Conservation (phyloP, 2,113 vertebrate species). For the Pterocles burchelli region DNA sequence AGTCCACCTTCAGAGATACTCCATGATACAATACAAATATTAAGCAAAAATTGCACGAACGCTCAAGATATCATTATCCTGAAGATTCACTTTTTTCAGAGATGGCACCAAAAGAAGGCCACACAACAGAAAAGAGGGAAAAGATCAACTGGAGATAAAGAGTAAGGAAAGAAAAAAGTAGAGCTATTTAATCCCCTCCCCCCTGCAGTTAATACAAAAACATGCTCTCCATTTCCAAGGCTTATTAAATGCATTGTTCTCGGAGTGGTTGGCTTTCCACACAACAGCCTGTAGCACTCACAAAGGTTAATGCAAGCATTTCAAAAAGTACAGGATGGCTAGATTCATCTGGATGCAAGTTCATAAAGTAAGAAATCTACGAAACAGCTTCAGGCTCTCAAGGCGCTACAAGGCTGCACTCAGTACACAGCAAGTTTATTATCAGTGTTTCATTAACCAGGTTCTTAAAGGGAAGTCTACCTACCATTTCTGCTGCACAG, state of each 20-base stretch:
- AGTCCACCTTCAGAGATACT: background rate
- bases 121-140: background rate
- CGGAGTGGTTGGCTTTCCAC: background rate
- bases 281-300: background rate
- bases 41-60: background rate
- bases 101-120: background rate
- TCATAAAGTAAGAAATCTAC: background rate
- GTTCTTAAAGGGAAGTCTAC: constrained; percentile 3
- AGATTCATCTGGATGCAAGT: constrained; percentile 23
- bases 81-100: background rate
- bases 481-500: background rate
- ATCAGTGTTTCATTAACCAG: constrained; percentile 54
- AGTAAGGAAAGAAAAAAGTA: background rate
- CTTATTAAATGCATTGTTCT: constrained; percentile 30
- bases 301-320: background rate
- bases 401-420: background rate
- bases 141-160: background rate
- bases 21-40: background rate
- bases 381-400: constrained; percentile 21
- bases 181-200: background rate
- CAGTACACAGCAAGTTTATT: background rate
- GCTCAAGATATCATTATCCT: background rate
- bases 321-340: background rate
- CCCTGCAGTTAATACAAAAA: background rate
- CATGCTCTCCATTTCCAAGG: background rate